Evolutionary conservation across 2,797 vertebrate species (phyloP), one percentile per base, ranked within the genome.

Genomic region (Acanthurus lineatus): DNA sequence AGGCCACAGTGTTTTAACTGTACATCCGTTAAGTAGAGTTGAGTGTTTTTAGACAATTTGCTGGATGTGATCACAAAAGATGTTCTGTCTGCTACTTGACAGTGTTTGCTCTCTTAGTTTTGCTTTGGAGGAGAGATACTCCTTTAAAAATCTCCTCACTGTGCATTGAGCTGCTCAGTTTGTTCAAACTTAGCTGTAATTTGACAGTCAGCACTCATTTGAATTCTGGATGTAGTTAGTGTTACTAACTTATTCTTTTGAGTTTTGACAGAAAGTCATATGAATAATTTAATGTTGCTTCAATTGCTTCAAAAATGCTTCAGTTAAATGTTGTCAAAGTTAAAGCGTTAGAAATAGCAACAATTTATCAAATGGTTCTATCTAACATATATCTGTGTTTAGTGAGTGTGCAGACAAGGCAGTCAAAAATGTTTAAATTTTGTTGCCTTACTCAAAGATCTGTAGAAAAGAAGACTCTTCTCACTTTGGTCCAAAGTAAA

Each of bases 61-160:
- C 40, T 32, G 11, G 63, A 56, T 56, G 6, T 66, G 17, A 51
- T 62, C 53, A 56, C 3, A 59, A 48, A 53, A 56, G 8, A 62
- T 52, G 2, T 44, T 52, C 42, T 38, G 12, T 70, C 35, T 59
- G 22, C 19, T 14, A 14, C 19, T 66, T 52, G 25, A 67, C 35
- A 52, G 16, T 15, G 6, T 49, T 12, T 20, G n/a, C 20, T 53
- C 8, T 44, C 47, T 47, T 65, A 5, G 19, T 58, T 63, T 19
- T 19, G 44, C 60, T 48, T 53, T 38, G 14, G 16, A 59, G 73
- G 28, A 60, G 19, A 38, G n/a, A 15, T 5, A 54, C 28, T 51
- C 0, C 48, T 53, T 51, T 28, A 2, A 16, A 52, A 52, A 14
- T 16, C 2, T 59, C n/a, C 20, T 64, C 17, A 3, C 6, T 11